Conservation (phyloP, 2,113 vertebrate species). For the Microtus richardsoni region DNA sequence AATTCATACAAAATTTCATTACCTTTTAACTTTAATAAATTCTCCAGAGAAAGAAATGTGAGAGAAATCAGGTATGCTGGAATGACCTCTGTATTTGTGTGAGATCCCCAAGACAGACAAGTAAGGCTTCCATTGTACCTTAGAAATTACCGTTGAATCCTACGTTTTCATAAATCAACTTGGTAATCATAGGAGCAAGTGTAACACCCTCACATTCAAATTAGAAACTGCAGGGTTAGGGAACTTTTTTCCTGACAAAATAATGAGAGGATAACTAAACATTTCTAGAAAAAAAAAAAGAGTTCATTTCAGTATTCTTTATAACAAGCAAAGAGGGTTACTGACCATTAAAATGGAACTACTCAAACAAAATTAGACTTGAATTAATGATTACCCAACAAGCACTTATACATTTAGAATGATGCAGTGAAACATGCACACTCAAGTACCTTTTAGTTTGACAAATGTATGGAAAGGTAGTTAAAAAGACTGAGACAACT, state of each 20-base stretch:
- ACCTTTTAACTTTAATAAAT: conserved; percentile 61
- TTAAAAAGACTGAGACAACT: not conserved
- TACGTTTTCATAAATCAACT: not conserved
- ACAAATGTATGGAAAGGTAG: not conserved
- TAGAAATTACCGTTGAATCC: not conserved
- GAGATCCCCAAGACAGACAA: not conserved
- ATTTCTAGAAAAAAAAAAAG: not conserved
- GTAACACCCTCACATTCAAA: not conserved
- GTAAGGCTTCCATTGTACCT: not conserved
- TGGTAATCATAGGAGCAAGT: not conserved
- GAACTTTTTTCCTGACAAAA: not conserved
- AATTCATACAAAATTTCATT: conserved; percentile 65
- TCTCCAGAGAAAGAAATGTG: conserved; percentile 50
- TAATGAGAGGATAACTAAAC: not conserved
- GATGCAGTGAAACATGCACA: not conserved
- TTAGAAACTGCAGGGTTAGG: not conserved
- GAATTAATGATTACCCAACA: not conserved
- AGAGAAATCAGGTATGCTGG: not conserved
- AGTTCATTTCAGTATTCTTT: not conserved
- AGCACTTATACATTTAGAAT: not conserved
- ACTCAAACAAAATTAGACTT: not conserved
- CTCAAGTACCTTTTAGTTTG: not conserved
- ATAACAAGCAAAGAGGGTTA: not conserved
- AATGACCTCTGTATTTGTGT: conserved; percentile 26
- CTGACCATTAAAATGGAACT: not conserved